Base-by-base conservation (phyloP, 2,888 invertebrate genomes). In the Heliconius erato region DNA sequence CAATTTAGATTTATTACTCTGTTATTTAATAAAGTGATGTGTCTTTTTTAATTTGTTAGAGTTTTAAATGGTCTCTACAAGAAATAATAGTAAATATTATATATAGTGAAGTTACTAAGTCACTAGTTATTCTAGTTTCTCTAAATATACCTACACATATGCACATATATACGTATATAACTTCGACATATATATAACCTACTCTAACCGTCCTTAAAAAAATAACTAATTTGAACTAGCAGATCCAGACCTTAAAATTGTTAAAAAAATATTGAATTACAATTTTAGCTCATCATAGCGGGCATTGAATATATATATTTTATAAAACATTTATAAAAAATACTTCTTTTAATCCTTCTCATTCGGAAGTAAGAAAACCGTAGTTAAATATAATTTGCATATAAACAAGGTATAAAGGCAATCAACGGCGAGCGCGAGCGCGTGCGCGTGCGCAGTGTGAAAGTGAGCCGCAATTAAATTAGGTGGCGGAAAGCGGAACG, bases 401-500 rank as follows among this genome's bases (percentile, higher is more conserved):
- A 82, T 79, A 77, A 82, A 82, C 82, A 80, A 82, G 82, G 76
- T 54, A 80, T 74, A 79, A 79, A 83, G 44, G 74, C 77, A 77
- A 63, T 80, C 44, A 59, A 44, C 79, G 35, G 71, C 81, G 71
- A 81, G 74, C 82, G 71, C 81, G 71, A 81, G 74, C 82, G 83
- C 74, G 81, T 72, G 83, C 87, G 89, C 88, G 89, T 90, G 91
- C 90, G 90, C 88, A 81, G 84, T 86, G 91, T 89, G 92, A 92
- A 92, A 92, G 92, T 91, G 90, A 81, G 83, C 86, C 69, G 88
- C 89, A 89, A 91, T 92, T 88, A 90, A 91, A 90, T 91, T 91
- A 88, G 91, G 90, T 86, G 84, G 87, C 93, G 91, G 92, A 93
- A 91, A 93, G 92, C 93, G 92, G 93, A 93, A 90, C 89, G 88